Percentiles rank a stretch among this genome's conserved stretches.
phyloP scores from a whole-genome alignment of 2,888 invertebrate species.

The Agonopterix subpropinquella region DNA sequence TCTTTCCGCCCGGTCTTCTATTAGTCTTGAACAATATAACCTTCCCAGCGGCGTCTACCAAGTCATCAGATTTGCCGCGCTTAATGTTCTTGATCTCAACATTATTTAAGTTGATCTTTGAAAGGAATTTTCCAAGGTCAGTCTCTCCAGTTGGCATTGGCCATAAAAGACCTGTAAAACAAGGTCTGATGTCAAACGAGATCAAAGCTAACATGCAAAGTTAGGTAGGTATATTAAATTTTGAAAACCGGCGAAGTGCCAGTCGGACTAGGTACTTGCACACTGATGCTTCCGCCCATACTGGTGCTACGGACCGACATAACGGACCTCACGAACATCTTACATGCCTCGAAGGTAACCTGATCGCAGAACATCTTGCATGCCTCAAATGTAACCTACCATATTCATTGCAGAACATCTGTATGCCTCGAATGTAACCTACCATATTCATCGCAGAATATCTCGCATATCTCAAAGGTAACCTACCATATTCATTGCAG shows the following conservation, averaged over 20 bases:
- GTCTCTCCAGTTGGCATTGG: slow-evolving; percentile 78
- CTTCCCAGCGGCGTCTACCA: slow-evolving; percentile 42
- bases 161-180: slow-evolving; percentile 74
- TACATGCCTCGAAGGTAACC: slow-evolving; percentile 73
- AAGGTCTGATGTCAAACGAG: not conserved
- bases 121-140: slow-evolving; percentile 70
- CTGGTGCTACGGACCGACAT: too few relatives aligned
- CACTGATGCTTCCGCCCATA: too few relatives aligned
- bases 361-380: too few relatives aligned
- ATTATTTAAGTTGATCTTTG: slow-evolving; percentile 63
- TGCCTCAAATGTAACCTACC: too few relatives aligned
- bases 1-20: too few relatives aligned
- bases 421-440: slow-evolving; percentile 2
- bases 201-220: too few relatives aligned
- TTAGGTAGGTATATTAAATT: too few relatives aligned
- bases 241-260: too few relatives aligned
- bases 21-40: slow-evolving; percentile 21
- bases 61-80: slow-evolving; percentile 37
- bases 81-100: slow-evolving; percentile 62
- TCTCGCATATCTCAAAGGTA: slow-evolving; percentile 77
- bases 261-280: too few relatives aligned
- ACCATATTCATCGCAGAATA: slow-evolving; percentile 77
- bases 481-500: too few relatives aligned
- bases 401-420: too few relatives aligned
- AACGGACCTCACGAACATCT: too few relatives aligned